Percentiles rank a stretch among this genome's conserved stretches.
phyloP scores from a whole-genome alignment of 92 coral and sea anemone genomes.

The Nematostella vectensis region DNA sequence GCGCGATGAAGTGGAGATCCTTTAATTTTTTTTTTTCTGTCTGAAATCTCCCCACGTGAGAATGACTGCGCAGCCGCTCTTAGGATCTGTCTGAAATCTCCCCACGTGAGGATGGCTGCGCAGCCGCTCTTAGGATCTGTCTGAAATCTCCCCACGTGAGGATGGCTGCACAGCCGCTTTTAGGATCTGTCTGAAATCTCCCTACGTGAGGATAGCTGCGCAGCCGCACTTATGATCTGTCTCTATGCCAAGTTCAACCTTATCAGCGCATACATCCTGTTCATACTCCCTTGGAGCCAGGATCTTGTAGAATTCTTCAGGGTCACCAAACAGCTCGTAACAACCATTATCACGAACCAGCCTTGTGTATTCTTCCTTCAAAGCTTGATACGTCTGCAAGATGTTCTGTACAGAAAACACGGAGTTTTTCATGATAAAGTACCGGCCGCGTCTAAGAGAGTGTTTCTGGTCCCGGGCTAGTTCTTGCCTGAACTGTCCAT shows the following conservation, averaged over 20 bases:
- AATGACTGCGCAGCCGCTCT: too few relatives aligned
- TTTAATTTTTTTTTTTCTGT: too few relatives aligned
- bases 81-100: too few relatives aligned
- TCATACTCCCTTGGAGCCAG: slow-evolving; percentile 32
- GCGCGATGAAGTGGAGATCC: too few relatives aligned
- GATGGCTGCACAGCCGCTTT: too few relatives aligned
- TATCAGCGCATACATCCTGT: slow-evolving; percentile 23
- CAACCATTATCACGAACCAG: slow-evolving; percentile 34
- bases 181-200: too few relatives aligned
- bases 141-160: too few relatives aligned
- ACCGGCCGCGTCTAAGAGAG: slow-evolving; percentile 53
- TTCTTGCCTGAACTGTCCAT: slow-evolving; percentile 41
- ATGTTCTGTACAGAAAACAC: slow-evolving; percentile 15
- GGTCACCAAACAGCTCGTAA: slow-evolving; percentile 47
- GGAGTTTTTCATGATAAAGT: slow-evolving; percentile 47
- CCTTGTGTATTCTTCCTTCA: slow-evolving; percentile 43
- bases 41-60: too few relatives aligned
- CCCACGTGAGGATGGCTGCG: too few relatives aligned
- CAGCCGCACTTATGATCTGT: too few relatives aligned
- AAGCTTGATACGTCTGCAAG: slow-evolving; percentile 34
- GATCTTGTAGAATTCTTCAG: slow-evolving; percentile 42
- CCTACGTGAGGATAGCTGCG: too few relatives aligned
- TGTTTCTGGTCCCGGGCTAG: slow-evolving; percentile 18
- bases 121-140: too few relatives aligned
- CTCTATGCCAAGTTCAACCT: slow-evolving; percentile 45